Evolutionary conservation across 2,888 invertebrate genomes (phyloP).

Genomic region (Noctua janthina): DNA sequence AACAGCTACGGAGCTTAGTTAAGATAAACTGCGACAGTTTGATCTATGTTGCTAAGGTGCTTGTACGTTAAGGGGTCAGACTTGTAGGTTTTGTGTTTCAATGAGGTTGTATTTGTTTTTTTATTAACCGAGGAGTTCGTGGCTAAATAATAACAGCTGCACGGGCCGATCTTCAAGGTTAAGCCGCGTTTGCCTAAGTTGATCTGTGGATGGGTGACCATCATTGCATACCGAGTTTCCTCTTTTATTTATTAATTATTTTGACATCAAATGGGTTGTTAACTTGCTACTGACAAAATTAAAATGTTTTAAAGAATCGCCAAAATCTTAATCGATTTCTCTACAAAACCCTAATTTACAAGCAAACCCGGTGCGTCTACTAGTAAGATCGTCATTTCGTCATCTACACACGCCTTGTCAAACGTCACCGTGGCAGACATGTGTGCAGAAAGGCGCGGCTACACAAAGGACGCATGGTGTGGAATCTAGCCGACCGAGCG

Average conservation of each 20-base stretch:
- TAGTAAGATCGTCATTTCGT: slow-evolving; percentile 16
- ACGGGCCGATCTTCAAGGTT: neutral
- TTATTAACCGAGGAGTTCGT: neutral
- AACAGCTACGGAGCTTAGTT: slow-evolving; percentile 43
- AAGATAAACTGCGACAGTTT: slow-evolving; percentile 57
- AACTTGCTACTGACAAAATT: too few species aligned
- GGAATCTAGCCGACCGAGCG: slow-evolving; percentile 41
- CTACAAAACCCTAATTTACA: neutral
- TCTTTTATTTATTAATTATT: too few species aligned
- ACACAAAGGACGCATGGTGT: slow-evolving; percentile 55
- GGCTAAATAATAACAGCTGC: neutral
- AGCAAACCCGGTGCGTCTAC: slow-evolving; percentile 20
- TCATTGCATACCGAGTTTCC: too few species aligned
- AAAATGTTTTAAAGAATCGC: too few species aligned
- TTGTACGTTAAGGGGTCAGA: slow-evolving; percentile 12
- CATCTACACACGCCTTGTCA: slow-evolving; percentile 50
- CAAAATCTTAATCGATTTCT: neutral
- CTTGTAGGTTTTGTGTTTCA: neutral
- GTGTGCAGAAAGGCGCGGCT: slow-evolving; percentile 45
- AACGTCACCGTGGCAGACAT: slow-evolving; percentile 36
- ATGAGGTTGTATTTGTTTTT: neutral
- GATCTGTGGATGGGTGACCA: neutral
- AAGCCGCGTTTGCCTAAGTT: neutral
- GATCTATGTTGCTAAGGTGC: slow-evolving; percentile 35
- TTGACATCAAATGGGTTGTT: too few species aligned